Base-by-base conservation (phyloP, 2,113 vertebrate species). In the Podarcis muralis region DNA sequence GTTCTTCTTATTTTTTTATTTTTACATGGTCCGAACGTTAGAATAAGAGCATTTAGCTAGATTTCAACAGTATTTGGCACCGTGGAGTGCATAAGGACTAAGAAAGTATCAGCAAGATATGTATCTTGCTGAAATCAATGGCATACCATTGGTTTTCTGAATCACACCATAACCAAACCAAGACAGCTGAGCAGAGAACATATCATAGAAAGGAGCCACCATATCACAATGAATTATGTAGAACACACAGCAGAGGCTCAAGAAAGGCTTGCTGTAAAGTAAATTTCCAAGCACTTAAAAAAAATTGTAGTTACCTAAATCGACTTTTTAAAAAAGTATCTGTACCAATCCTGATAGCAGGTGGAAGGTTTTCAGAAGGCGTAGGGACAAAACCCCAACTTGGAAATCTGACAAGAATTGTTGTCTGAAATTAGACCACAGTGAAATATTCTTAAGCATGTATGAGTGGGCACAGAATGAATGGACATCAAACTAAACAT, bases 31-130 rank as follows among this genome's bases (percentile, higher is more conserved):
- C 82, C 16, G 80, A n/a, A 90, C 87, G 69, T 89, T 69, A 88
- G 75, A 92, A 86, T 86, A 48, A 90, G 40, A 85, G 32, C 83
- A 88, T 84, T 92, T 92, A 72, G 79, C 86, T 84, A 94, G 89
- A 91, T 90, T 62, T 85, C 11, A 43, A 74, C 20, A 93, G 87
- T 59, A 90, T 92, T 87, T 62, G 88, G 90, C 86, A 88, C 90
- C 81, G 43, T 93, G 90, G 68, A 94, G 88, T 1, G 68, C 40
- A 12, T 32, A 81, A 27, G 62, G 74, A 83, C n/a, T 81, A 88
- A 91, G 27, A 95, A 90, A 88, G 43, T 40, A 53, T 53, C 1
- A 13, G 25, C 68, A 40, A 43, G 35, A 65, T 25, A 12, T 3
- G 4, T 32, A 65, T 65, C 22, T 37, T 30, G 32, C 43, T 66